Evolutionary conservation across 2,888 invertebrate genomes (phyloP), one percentile per base, ranked within the genome.

Genomic region (Dynastes hyllus): DNA sequence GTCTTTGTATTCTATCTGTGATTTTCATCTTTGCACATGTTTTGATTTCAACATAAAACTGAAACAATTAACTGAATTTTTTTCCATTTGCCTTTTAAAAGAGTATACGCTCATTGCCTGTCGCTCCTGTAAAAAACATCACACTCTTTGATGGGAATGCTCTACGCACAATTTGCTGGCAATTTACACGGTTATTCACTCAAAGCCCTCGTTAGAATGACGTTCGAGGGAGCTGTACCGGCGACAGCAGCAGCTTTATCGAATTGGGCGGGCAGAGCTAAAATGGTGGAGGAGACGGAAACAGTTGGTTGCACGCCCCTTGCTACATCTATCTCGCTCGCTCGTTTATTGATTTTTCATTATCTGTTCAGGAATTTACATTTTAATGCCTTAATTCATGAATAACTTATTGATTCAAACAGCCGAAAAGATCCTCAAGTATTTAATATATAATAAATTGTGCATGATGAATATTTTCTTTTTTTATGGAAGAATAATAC

Each of bases 271-370:
- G n/a, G 22, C 16, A 58, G 5, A 45, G 45, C 50, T 67, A 45
- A 67, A 67, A 67, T 67, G 66, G 66, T 67, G 66, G 66, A 45
- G n/a, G 66, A 40, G 66, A 22, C 40, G 66, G 66, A 45, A 16
- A 45, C 40, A 22, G 66, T n/a, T 50, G 16, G 66, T n/a, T 67
- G 45, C 45, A 5, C 16, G 40, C 22, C n/a, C 45, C 45, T 16
- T 27, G 5, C 1, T 37, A 11, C 22, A 45, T 2, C 40, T 45
- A 8, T 13, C 22, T 9, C 66, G 16, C 45, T 40, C 66, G 40
- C 65, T 37, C 50, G 66, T 45, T 45, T 67, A 67, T 67, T 67
- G 66, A 67, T 67, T 67, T 67, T 67, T 40, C 4, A 16, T 45
- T 40, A 16, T 45, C 22, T 45, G 22, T 40, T 45, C 66, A 16